Percentiles rank a stretch among this genome's conserved stretches.
Conservation (phyloP, 2,888 invertebrate genomes). For the Synergus japonicus region DNA sequence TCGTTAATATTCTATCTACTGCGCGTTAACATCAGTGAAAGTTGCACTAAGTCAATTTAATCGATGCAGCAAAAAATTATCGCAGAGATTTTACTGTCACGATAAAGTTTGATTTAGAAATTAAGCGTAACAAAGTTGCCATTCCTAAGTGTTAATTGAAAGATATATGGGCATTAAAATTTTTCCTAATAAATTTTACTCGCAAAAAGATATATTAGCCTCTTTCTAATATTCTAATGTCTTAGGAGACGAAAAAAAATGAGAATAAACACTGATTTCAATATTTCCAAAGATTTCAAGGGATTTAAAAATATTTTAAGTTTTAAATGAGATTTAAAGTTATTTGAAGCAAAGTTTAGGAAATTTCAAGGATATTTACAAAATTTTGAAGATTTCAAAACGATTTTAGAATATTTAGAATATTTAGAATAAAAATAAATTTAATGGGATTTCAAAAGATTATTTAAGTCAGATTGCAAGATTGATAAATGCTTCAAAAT, state of each 20-base stretch:
- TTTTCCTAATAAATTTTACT: background rate
- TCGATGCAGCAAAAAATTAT: background rate
- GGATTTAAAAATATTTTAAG: no score
- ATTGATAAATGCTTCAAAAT: no score
- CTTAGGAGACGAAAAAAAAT: background rate
- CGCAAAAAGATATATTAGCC: background rate
- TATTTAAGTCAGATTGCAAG: no score
- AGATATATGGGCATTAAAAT: background rate
- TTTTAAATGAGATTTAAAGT: no score
- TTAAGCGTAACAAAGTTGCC: background rate
- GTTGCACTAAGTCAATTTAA: slow-evolving; percentile 26
- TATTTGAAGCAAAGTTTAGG: no score
- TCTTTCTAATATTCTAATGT: background rate
- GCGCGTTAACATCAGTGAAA: slow-evolving; percentile 23
- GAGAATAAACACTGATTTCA: background rate
- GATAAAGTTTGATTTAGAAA: slow-evolving; percentile 16
- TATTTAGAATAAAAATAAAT: no score
- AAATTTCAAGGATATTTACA: no score
- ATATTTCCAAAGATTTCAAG: no score
- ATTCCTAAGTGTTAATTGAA: slow-evolving; percentile 3
- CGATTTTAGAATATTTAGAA: no score
- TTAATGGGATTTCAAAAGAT: no score
- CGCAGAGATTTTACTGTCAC: slow-evolving; percentile 5
- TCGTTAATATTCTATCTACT: slow-evolving; percentile 15
- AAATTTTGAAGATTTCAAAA: no score